Evolutionary conservation across 2,888 invertebrate genomes (phyloP).

Genomic region (Amphiduros pacificus): DNA sequence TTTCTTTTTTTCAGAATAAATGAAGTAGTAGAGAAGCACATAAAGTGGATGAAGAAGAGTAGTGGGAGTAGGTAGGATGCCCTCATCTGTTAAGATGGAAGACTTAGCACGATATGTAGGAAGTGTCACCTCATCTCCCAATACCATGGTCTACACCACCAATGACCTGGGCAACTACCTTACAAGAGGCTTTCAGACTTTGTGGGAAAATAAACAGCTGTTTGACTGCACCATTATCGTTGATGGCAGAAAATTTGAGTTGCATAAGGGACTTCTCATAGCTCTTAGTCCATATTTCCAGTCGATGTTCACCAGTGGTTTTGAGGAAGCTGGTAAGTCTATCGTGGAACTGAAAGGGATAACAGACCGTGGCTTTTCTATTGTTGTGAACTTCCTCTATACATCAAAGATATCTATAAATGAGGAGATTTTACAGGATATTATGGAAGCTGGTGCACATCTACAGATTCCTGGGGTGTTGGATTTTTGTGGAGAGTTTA

Average conservation of each 20-base stretch:
- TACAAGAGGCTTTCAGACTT: constrained; percentile 4
- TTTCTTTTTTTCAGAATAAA: too few relatives aligned
- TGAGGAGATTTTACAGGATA: constrained; percentile 8
- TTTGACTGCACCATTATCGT: constrained; percentile 17
- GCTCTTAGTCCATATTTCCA: constrained; percentile 15
- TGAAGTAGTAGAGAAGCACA: too few relatives aligned
- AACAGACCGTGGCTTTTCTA: constrained; percentile 4
- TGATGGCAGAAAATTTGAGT: constrained; percentile 1
- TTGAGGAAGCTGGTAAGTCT: constrained; percentile 17
- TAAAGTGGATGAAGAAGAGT: too few relatives aligned
- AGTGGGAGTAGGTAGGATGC: too few relatives aligned
- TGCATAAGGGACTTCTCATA: constrained; percentile 16
- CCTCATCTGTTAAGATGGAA: too few relatives aligned
- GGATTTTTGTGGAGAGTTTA: constrained; percentile 16
- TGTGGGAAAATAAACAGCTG: constrained; percentile 14
- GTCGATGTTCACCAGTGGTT: constrained; percentile 17
- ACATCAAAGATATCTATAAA: constrained; percentile 7
- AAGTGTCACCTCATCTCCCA: too few relatives aligned
- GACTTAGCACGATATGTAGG: too few relatives aligned
- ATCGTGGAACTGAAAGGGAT: constrained; percentile 15
- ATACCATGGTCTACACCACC: constrained; percentile 6
- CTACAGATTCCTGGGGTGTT: constrained; percentile 13
- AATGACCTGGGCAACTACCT: constrained; percentile 9
- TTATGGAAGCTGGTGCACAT: constrained; percentile 17
- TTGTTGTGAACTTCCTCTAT: constrained; percentile 12